phyloP scores from a whole-genome alignment of 2,888 invertebrate species.

The Auanema sp. region DNA sequence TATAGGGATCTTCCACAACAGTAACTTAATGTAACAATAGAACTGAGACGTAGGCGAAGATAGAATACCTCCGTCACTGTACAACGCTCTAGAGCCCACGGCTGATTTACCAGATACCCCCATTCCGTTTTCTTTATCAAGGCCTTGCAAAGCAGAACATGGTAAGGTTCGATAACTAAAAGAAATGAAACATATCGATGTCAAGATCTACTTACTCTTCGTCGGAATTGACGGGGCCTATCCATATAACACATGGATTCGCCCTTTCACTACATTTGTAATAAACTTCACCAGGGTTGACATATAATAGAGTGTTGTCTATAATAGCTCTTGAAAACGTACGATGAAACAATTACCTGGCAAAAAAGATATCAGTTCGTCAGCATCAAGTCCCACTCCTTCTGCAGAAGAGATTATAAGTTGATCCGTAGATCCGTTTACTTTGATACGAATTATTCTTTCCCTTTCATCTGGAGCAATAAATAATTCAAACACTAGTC shows the following conservation, averaged over 20 bases:
- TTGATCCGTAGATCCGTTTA: slow-evolving; percentile 18
- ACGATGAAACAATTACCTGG: not conserved
- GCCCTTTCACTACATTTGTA: slow-evolving; percentile 14
- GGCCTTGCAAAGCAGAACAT: not conserved
- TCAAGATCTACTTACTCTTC: slow-evolving; percentile 12
- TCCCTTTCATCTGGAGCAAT: slow-evolving; percentile 25
- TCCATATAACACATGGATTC: slow-evolving; percentile 25
- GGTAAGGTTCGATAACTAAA: slow-evolving; percentile 26
- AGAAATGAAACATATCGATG: not conserved
- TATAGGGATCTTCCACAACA: not conserved
- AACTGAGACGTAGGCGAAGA: slow-evolving; percentile 11
- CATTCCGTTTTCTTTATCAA: slow-evolving; percentile 7
- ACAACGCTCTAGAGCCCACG: not conserved
- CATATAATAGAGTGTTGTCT: slow-evolving; percentile 26
- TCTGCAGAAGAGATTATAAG: slow-evolving; percentile 24
- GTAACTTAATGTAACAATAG: slow-evolving; percentile 6
- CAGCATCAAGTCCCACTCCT: slow-evolving; percentile 24
- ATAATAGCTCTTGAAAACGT: slow-evolving; percentile 6
- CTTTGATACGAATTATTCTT: slow-evolving; percentile 22
- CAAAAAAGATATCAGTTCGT: slow-evolving; percentile 19
- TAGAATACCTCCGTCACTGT: slow-evolving; percentile 11
- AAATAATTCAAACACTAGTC: not conserved
- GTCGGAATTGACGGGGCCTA: slow-evolving; percentile 27
- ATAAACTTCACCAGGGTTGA: slow-evolving; percentile 29
- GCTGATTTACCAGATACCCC: slow-evolving; percentile 24